A percentile compares a stretch with the other conserved stretches of the same genome.
Conservation (phyloP, 2,888 invertebrate species). For the Phania funesta region DNA sequence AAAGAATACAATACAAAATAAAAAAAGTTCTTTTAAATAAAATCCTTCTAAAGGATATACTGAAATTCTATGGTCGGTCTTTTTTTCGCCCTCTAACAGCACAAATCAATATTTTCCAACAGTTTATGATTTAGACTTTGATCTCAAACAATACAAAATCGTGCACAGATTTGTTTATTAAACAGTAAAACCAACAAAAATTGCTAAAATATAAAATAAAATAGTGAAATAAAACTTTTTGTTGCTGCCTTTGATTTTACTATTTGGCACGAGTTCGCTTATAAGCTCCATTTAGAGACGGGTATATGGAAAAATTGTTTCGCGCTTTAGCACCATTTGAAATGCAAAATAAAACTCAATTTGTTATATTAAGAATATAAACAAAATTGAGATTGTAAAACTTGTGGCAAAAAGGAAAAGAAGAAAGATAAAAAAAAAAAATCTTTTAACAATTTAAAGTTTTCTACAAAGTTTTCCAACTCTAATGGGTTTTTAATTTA, state of each 20-base stretch:
- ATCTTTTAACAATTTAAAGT: background rate
- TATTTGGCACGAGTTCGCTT: background rate
- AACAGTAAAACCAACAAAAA: background rate
- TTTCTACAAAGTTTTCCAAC: background rate
- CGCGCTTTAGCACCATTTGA: conserved; percentile 39
- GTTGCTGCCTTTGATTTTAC: background rate
- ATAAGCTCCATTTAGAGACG: background rate
- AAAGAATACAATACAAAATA: too few relatives aligned
- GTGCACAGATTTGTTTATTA: conserved; percentile 16
- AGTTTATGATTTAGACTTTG: conserved; percentile 27
- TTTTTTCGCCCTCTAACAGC: background rate
- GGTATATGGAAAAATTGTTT: conserved; percentile 39
- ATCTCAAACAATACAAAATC: background rate
- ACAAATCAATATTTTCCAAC: background rate
- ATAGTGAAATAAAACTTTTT: background rate
- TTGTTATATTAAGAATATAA: background rate
- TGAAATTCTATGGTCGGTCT: background rate
- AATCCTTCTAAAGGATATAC: too few relatives aligned
- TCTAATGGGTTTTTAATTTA: conserved; percentile 12
- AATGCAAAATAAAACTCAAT: background rate
- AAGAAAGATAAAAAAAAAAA: background rate
- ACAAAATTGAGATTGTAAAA: background rate
- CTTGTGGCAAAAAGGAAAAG: background rate
- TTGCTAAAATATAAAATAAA: conserved; percentile 1
- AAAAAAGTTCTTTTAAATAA: too few relatives aligned